These are phyloP conservation scores for Neostethus bicornis DNA, from an alignment of 2,797 vertebrate species.

Conservation along the genomic window DNA sequence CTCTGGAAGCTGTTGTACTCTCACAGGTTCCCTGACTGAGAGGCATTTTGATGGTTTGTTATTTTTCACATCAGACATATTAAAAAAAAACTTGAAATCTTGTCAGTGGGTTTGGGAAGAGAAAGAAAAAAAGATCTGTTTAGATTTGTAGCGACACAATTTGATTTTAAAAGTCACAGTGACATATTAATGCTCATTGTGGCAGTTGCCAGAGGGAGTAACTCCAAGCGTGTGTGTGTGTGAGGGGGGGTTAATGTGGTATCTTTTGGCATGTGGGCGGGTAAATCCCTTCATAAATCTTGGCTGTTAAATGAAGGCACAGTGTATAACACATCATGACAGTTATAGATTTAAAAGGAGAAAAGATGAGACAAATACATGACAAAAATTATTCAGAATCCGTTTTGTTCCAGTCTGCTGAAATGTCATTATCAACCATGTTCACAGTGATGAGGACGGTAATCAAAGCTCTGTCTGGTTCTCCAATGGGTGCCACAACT, in stretches of 20 bases:
- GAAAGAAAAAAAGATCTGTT: slow-evolving; percentile 25
- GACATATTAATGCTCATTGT: slow-evolving; percentile 15
- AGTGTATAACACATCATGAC: slow-evolving; percentile 32
- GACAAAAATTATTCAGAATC: slow-evolving; percentile 19
- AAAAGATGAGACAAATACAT: neutral
- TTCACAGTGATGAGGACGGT: slow-evolving; percentile 33
- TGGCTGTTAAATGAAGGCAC: slow-evolving; percentile 29
- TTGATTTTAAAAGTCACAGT: slow-evolving; percentile 32
- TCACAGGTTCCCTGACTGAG: neutral
- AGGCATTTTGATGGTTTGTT: slow-evolving; percentile 8
- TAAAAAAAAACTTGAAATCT: slow-evolving; percentile 21
- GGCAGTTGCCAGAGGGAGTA: slow-evolving; percentile 16
- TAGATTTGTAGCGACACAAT: slow-evolving; percentile 35
- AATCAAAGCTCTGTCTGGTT: slow-evolving; percentile 28
- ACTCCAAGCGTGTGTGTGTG: neutral
- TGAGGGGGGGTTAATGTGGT: slow-evolving; percentile 4
- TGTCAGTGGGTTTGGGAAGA: slow-evolving; percentile 10
- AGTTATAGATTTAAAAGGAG: slow-evolving; percentile 36
- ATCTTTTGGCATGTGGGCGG: slow-evolving; percentile 13
- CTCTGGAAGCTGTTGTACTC: neutral
- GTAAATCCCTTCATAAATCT: slow-evolving; percentile 42
- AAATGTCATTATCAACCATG: slow-evolving; percentile 16
- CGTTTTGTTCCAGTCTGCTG: slow-evolving; percentile 13
- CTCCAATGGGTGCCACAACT: neutral
- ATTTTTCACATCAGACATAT: slow-evolving; percentile 21